Evolutionary conservation across 1,140 invertebrate genomes (phyloP).

Genomic region (Druon quercuslanigerum): DNA sequence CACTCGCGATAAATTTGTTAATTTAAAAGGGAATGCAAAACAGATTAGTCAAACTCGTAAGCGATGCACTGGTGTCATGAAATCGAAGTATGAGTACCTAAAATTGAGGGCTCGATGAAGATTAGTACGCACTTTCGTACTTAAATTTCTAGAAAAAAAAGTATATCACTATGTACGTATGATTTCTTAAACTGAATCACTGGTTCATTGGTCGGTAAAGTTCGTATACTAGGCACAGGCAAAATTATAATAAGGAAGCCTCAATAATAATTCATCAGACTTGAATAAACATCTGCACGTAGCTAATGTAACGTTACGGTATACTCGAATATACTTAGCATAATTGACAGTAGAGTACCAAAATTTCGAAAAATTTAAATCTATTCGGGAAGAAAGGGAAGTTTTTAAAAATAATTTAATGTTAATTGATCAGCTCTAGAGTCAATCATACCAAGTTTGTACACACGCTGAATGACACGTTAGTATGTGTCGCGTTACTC

Average conservation of each 20-base stretch:
- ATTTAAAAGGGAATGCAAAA: conserved; percentile 27
- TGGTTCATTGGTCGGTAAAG: conserved; percentile 30
- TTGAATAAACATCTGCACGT: conserved; percentile 23
- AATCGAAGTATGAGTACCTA: background rate
- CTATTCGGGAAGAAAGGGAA: background rate
- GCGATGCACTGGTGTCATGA: conserved; percentile 1
- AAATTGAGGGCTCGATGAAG: background rate
- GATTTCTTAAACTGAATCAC: conserved; percentile 26
- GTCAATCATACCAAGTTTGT: background rate
- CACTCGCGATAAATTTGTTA: conserved; percentile 20
- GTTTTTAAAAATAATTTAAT: background rate
- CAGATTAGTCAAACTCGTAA: conserved; percentile 20
- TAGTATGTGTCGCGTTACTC: conserved; percentile 40
- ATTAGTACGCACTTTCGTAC: background rate
- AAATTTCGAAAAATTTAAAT: background rate
- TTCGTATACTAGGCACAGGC: conserved; percentile 30
- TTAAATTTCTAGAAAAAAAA: conserved; percentile 15
- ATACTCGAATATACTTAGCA: background rate
- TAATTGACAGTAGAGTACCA: background rate
- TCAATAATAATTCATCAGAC: conserved; percentile 31
- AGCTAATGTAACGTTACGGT: background rate
- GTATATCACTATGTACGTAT: conserved; percentile 19
- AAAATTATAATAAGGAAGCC: conserved; percentile 31
- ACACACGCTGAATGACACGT: conserved; percentile 29
- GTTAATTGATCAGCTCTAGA: background rate